Base-by-base conservation (phyloP, 1,140 invertebrate species). In the Argopecten irradians region DNA sequence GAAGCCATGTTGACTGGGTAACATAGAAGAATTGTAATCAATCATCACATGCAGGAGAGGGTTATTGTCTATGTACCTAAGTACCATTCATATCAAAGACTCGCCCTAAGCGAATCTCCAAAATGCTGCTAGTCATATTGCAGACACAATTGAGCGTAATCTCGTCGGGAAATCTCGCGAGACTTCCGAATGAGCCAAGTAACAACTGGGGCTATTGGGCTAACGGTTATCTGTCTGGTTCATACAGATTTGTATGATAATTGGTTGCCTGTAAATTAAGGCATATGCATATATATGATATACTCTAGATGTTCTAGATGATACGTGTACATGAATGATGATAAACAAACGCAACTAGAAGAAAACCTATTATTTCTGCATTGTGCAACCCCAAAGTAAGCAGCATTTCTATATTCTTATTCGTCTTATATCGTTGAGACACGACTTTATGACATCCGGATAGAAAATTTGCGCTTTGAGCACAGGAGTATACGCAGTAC, bases 151-250 rank as follows among this genome's bases (percentile, higher is more conserved):
- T 71, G 22, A 71, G 22, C 55, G 5, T n/a, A 5, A 28, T 71
- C 5, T 0, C 55, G 22, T 71, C 22, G 55, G 55, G 22, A 71
- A 71, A 71, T 71, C 22, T 71, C 55, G 55, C 55, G 55, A 71
- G 22, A 71, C 55, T 28, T 71, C 8, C 5, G n/a, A n/a, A 71
- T n/a, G 55, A 71, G 55, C 2, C n/a, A 28, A 28, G 28, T 71
- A 71, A n/a, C 55, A 71, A 71, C 55, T n/a, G n/a, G 55, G 16
- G 55, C 55, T 71, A 71, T 71, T n/a, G 55, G 55, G n/a, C 55
- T 71, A 71, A 71, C 55, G 55, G 55, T 71, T 71, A 71, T 71
- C 22, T 71, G 55, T 71, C 55, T 71, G 55, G 22, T 28, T 71
- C 22, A 8, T n/a, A 28, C 22, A 71, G 55, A n/a, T 28, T 71